Evolutionary conservation across 2,888 invertebrate genomes (phyloP).

Genomic region (Plagodis dolabraria): DNA sequence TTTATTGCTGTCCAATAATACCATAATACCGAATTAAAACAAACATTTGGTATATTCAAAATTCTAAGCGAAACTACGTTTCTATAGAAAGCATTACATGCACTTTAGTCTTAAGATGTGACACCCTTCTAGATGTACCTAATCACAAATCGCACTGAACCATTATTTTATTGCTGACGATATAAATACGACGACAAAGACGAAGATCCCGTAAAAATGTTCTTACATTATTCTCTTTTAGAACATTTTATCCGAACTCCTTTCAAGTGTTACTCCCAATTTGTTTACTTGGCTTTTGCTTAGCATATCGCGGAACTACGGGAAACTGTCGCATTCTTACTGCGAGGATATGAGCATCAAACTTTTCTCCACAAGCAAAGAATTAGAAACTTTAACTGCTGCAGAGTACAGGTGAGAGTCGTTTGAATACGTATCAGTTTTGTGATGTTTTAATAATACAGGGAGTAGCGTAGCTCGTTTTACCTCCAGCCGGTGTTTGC

Average conservation of each 20-base stretch:
- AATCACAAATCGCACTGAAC: no score
- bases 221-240: conserved; percentile 40
- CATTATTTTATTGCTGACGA: no score
- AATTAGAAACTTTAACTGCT: conserved; percentile 24
- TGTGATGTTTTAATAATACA: conserved; percentile 27
- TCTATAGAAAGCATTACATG: no score
- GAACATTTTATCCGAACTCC: conserved; percentile 56
- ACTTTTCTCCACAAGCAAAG: conserved; percentile 45
- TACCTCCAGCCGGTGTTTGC: conserved; percentile 74
- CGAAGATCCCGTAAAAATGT: conserved; percentile 23
- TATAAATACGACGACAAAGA: background rate
- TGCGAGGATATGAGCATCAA: conserved; percentile 66
- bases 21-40: no score
- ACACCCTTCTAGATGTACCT: no score
- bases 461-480: conserved; percentile 36
- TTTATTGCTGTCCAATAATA: no score
- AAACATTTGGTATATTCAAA: no score
- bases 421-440: conserved; percentile 4
- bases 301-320: conserved; percentile 77
- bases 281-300: conserved; percentile 79
- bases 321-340: conserved; percentile 72
- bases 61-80: no score
- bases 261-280: conserved; percentile 66
- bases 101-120: no score
- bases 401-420: conserved; percentile 32